phyloP scores from a whole-genome alignment of 2,113 vertebrate species.

The Gallinago paraguaiae region DNA sequence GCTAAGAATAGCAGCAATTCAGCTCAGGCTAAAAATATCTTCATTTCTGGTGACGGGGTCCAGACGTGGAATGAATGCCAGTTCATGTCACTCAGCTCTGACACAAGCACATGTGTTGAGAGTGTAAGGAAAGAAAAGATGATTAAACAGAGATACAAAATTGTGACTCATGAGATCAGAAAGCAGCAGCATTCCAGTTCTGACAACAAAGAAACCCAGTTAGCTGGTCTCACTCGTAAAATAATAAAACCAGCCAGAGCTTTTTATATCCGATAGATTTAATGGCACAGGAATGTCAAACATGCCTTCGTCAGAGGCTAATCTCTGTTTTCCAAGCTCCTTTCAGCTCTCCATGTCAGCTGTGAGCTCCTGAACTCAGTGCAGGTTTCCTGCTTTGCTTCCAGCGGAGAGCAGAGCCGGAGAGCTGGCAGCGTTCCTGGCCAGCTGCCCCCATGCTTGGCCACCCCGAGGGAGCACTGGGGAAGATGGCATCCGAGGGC shows the following conservation, averaged over 20 bases:
- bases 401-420: neutral
- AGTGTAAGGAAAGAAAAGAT: neutral
- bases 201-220: neutral
- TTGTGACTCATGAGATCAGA: neutral
- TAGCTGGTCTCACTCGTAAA: neutral
- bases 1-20: slow-evolving; percentile 8
- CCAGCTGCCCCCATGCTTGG: rapidly evolving
- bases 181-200: neutral
- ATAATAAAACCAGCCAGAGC: neutral
- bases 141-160: neutral
- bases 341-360: neutral
- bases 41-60: neutral
- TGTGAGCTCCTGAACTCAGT: neutral
- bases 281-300: neutral
- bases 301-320: neutral
- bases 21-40: slow-evolving; percentile 34
- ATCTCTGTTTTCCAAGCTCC: neutral
- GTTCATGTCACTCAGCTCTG: neutral
- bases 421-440: neutral
- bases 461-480: rapidly evolving
- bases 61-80: neutral
- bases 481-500: neutral
- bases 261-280: neutral
- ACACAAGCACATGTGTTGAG: neutral
- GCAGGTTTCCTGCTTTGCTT: neutral